phyloP scores from a whole-genome alignment of 2,113 vertebrate species.

The Abramis brama region DNA sequence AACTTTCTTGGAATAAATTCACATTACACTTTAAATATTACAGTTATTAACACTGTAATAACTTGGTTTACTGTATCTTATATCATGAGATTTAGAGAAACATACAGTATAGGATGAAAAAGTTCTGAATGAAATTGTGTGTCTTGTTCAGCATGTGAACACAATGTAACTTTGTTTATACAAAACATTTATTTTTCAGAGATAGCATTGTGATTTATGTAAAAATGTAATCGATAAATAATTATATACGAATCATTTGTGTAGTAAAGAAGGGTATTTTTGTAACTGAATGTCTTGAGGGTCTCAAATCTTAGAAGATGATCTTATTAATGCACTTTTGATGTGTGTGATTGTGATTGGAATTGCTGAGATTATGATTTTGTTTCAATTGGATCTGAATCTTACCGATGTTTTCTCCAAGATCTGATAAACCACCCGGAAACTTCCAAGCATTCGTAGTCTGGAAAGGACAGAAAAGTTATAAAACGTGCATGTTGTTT shows the following conservation, averaged over 20 bases:
- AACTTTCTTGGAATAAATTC: neutral
- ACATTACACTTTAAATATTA: neutral
- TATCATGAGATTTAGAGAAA: neutral
- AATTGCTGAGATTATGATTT: no score
- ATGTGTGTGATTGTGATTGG: no score
- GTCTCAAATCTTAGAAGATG: neutral
- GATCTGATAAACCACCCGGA: slow-evolving; percentile 92
- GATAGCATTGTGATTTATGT: neutral
- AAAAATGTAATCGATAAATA: neutral
- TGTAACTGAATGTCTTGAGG: neutral
- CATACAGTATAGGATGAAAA: neutral
- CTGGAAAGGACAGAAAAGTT: slow-evolving; percentile 71
- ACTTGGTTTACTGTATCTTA: neutral
- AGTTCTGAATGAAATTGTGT: neutral
- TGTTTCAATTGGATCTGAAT: neutral
- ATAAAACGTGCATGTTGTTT: neutral
- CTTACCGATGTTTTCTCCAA: slow-evolving; percentile 91
- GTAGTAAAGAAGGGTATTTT: neutral
- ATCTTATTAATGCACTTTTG: neutral
- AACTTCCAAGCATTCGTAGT: slow-evolving; percentile 90
- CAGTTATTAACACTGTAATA: neutral
- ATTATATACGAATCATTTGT: neutral
- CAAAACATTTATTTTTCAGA: slow-evolving; percentile 3
- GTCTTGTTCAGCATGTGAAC: neutral
- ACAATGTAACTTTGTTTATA: neutral